Evolutionary conservation across 2,797 vertebrate species (phyloP).

Genomic region (Rhinogobio ventralis): DNA sequence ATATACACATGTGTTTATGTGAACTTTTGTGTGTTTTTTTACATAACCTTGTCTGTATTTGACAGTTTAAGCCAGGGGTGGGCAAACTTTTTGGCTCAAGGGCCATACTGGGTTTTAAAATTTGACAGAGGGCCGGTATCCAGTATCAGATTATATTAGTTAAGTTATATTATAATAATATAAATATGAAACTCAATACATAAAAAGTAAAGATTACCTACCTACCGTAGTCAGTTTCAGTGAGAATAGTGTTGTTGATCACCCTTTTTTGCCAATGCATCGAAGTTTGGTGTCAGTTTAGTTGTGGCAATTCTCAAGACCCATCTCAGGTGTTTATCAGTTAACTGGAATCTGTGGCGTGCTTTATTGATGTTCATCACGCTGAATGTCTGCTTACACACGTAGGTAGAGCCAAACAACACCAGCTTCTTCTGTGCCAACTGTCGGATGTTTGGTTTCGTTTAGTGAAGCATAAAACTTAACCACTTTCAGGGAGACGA

Average conservation of each 20-base stretch:
- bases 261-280: neutral
- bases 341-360: slow-evolving; percentile 52
- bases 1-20: no score
- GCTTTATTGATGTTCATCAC: slow-evolving; percentile 55
- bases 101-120: no score
- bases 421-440: slow-evolving; percentile 50
- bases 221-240: neutral
- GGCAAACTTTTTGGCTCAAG: no score
- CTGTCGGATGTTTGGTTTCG: slow-evolving; percentile 34
- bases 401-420: slow-evolving; percentile 53
- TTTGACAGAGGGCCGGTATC: no score
- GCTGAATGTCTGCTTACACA: slow-evolving; percentile 46
- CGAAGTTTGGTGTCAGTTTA: slow-evolving; percentile 38
- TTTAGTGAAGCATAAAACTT: slow-evolving; percentile 48
- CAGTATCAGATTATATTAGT: no score
- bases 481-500: slow-evolving; percentile 51
- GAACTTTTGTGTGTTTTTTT: no score
- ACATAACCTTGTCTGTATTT: no score
- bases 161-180: neutral
- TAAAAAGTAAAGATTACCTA: neutral
- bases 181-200: neutral
- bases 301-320: slow-evolving; percentile 56
- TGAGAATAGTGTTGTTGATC: neutral
- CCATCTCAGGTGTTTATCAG: slow-evolving; percentile 47
- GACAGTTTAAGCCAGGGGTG: no score